These are phyloP conservation scores for Phoenicopterus ruber DNA, from an alignment of 2,113 vertebrate genomes.

Conservation along the genomic window DNA sequence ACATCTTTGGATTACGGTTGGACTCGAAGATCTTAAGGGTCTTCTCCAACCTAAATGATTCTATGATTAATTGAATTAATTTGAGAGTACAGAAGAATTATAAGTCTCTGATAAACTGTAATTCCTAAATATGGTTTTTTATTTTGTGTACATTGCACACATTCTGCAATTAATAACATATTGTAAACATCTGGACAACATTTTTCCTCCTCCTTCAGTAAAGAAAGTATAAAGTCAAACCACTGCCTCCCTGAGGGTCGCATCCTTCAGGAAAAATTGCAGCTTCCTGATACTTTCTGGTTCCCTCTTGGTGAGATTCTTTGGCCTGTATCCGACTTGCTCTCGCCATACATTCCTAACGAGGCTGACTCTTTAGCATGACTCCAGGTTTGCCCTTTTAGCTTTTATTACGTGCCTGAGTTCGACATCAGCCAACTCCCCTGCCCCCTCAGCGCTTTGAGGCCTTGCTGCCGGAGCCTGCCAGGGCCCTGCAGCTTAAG, in stretches of 20 bases:
- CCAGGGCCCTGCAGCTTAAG: background rate
- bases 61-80: background rate
- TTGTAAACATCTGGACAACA: background rate
- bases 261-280: background rate
- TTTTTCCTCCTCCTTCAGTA: background rate
- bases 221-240: background rate
- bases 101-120: background rate
- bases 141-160: background rate
- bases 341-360: background rate
- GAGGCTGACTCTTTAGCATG: background rate
- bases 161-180: background rate
- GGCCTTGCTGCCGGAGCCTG: background rate
- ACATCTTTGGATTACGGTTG: background rate
- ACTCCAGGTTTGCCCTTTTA: background rate
- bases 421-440: background rate
- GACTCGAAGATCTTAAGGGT: no score
- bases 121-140: background rate
- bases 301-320: background rate
- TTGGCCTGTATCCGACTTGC: background rate
- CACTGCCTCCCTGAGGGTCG: background rate
- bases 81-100: background rate
- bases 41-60: no score
- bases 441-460: background rate
- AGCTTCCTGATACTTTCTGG: background rate
- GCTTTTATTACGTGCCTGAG: background rate